Base-by-base conservation (phyloP, 2,113 vertebrate genomes). In the Isichthys henryi region DNA sequence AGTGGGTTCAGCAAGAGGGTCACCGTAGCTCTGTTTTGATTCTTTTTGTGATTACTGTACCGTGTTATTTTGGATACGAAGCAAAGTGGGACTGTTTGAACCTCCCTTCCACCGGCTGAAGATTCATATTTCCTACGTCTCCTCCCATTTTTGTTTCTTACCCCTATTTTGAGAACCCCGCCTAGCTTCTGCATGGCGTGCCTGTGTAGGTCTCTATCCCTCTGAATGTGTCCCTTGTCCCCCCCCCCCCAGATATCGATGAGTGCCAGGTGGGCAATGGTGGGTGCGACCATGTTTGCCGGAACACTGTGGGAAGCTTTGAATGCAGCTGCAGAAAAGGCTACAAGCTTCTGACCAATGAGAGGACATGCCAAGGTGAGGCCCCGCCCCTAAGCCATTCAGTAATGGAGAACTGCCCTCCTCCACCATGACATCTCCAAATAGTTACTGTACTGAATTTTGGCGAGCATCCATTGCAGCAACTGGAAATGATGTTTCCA, bases 251-350 rank as follows among this genome's bases (percentile, higher is more conserved):
- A 99, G 98, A 99, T 93, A 99, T 99, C 17, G 98, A 99, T 0
- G 98, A 99, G 94, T 99, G 98, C 89, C 96, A 96, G 66, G 93
- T 98, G 90, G 98, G 97, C 95, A 99, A 99, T 0, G 98, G 97
- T 0, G 98, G 98, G 88, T 99, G 98, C 11, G 98, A 99, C 93
- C 98, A 99, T 90, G 97, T 98, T 93, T 99, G 98, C 94, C 95
- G 98, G 91, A 99, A 99, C 96, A 99, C 98, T 0, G 98, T 99
- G 92, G 98, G 98, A 92, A 99, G 98, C 94, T 99, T 99, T 0
- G 98, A 99, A 91, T 99, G 98, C 96, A 98, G 98, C 96, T 99
- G 98, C 95, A 98, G 96, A 95, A 99, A 99, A 90, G 98, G 98
- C 92, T 99, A 99, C 95, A 99, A 99, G 91, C 96, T 99, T 90